These are phyloP conservation scores for Ardeotis arabs DNA, from an alignment of 2,113 vertebrate species.

Conservation along the genomic window DNA sequence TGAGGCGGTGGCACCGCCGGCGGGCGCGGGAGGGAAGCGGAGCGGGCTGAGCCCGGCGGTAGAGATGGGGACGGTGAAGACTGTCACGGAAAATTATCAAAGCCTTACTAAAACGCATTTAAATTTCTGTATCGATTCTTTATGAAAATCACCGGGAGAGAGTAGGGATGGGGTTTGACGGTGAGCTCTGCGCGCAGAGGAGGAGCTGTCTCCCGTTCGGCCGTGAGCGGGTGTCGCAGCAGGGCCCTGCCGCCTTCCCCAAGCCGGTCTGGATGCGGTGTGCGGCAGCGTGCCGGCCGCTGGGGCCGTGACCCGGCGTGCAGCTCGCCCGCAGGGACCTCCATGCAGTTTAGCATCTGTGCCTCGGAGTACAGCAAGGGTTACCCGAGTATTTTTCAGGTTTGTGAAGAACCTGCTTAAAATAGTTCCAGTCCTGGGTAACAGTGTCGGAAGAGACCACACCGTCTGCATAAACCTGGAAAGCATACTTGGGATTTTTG, in stretches of 20 bases:
- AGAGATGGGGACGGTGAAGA: rapidly evolving
- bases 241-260: background rate
- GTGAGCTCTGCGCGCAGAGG: background rate
- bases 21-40: background rate
- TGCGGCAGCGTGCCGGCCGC: rapidly evolving
- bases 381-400: background rate
- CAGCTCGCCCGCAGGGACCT: rapidly evolving
- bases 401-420: background rate
- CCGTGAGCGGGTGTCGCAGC: rapidly evolving
- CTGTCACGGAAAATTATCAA: background rate
- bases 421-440: background rate
- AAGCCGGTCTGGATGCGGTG: rapidly evolving
- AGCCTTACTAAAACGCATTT: background rate
- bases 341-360: background rate
- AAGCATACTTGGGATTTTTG: background rate
- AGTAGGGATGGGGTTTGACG: background rate
- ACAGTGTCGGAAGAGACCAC: background rate
- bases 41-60: rapidly evolving
- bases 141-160: background rate
- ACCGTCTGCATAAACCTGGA: background rate
- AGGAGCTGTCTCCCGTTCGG: background rate
- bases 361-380: background rate
- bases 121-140: background rate
- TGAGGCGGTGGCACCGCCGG: background rate
- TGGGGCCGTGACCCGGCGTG: background rate